Evolutionary conservation across 2,888 invertebrate species (phyloP).

Genomic region (Trachelus stipa): DNA sequence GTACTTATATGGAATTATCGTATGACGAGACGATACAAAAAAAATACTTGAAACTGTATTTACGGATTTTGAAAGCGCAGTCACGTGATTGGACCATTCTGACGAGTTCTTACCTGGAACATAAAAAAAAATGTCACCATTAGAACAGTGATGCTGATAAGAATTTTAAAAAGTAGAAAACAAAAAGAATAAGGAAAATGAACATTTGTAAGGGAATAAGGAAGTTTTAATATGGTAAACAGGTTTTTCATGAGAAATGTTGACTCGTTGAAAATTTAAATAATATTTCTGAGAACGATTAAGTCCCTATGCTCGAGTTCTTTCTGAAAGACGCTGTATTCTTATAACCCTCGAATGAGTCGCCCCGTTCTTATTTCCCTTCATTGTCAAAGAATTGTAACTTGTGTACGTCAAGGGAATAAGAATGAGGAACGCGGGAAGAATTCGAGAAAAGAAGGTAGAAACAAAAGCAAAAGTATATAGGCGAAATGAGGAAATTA

Average conservation of each 20-base stretch:
- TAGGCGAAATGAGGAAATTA: background rate
- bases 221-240: slow-evolving; percentile 8
- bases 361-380: background rate
- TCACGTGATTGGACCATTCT: background rate
- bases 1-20: background rate
- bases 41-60: background rate
- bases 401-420: background rate
- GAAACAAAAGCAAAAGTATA: background rate
- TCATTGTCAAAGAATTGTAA: background rate
- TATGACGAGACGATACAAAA: background rate
- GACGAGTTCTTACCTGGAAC: slow-evolving; percentile 20
- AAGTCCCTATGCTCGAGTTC: background rate
- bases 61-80: background rate
- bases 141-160: background rate
- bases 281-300: background rate
- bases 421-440: background rate
- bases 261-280: too few species aligned
- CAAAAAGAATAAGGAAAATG: background rate
- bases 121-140: background rate
- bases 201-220: background rate
- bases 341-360: background rate
- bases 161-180: background rate
- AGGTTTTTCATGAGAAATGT: too few species aligned
- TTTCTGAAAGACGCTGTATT: background rate
- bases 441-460: background rate